These are phyloP conservation scores for Rhizomys pruinosus DNA, from an alignment of 2,113 vertebrate species.

Conservation along the genomic window DNA sequence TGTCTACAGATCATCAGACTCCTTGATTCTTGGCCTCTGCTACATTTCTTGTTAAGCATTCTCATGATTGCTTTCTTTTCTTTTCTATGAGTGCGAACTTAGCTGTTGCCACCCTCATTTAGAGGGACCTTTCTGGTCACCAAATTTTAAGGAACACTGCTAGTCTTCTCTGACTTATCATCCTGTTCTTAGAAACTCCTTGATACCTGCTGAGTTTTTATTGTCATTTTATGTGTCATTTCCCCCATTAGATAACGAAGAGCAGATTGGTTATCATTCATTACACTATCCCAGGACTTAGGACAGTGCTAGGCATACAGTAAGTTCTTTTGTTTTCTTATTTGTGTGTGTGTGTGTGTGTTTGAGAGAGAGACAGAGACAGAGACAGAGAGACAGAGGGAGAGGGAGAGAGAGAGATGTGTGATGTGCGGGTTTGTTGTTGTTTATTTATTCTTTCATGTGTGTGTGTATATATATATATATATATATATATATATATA, in stretches of 20 bases:
- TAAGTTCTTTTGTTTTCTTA: neutral
- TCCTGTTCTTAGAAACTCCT: neutral
- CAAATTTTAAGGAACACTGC: neutral
- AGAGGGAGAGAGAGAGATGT: too few species aligned
- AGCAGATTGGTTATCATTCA: neutral
- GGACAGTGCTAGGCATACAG: neutral
- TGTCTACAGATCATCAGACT: neutral
- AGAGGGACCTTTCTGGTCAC: neutral
- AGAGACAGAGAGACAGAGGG: too few species aligned
- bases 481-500: neutral
- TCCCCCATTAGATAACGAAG: neutral
- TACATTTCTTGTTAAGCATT: neutral
- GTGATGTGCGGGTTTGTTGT: too few species aligned
- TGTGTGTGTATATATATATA: neutral
- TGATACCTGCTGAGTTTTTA: neutral
- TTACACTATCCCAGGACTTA: neutral
- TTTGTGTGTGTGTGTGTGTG: neutral
- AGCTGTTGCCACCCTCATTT: neutral
- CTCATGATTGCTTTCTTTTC: neutral
- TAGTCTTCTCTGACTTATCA: neutral
- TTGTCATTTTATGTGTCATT: slow-evolving; percentile 24
- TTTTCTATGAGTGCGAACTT: neutral
- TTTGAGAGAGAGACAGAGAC: too few species aligned
- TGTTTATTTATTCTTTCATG: neutral
- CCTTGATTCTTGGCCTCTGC: neutral